Evolutionary conservation across 2,888 invertebrate species (phyloP), one percentile per base, ranked within the genome.

Genomic region (Eucera pruinosa): DNA sequence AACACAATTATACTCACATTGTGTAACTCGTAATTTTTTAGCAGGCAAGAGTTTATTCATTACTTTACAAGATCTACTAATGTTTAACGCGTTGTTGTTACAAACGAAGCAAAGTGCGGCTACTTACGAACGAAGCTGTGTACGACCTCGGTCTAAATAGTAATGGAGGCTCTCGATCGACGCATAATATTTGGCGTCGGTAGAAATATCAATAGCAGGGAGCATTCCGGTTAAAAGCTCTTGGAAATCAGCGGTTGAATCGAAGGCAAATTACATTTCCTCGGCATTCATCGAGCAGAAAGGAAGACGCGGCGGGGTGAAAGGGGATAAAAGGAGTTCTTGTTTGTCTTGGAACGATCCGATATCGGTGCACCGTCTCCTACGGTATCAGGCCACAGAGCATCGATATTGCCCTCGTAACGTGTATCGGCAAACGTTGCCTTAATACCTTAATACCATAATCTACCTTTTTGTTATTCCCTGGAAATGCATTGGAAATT

Each of bases 281-380:
- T 15, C 15, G 2, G 25, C 23, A 54, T 65, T 33, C 54, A 30
- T 43, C 54, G 62, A 39, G 7, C 36, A n/a, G n/a, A 25, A 50
- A 41, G 23, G 9, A 15, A 15, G 30, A 11, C 1, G 9, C 5
- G 33, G 3, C 2, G 11, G 33, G 20, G 33, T 36, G 36, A 27
- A 27, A 9, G 36, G 25, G 15, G 18, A 15, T 11, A 39, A 50
- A 54, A 45, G 41, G 23, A 73, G 54, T 67, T 73, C 70, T 73
- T 83, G 83, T 82, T 82, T 80, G 82, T 78, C 74, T 73, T 82
- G 33, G 67, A 48, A 48, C 68, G 62, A 47, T 58, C 52, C 78
- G 78, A 82, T 82, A 81, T 79, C 81, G 72, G 62, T 60, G 67
- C 62, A 43, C 45, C 61, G 2, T 11, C 41, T 62, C 70, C 39